phyloP scores from a whole-genome alignment of 2,888 invertebrate species.

The Drosophila macrospina region DNA sequence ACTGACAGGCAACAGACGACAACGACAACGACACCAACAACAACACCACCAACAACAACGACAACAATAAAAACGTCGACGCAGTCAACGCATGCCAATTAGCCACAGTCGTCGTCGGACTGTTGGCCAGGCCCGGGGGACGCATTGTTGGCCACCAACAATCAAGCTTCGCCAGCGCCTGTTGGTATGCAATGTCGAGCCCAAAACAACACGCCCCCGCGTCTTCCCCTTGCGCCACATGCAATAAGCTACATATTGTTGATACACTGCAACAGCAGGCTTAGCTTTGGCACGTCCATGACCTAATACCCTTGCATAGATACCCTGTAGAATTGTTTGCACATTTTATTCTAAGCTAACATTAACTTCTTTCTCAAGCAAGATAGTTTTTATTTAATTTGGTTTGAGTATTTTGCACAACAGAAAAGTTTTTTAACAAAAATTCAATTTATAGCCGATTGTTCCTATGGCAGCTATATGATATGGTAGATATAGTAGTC shows the following conservation, averaged over 20 bases:
- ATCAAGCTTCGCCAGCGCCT: slow-evolving; percentile 34
- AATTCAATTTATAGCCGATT: too few relatives aligned
- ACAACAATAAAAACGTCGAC: too few relatives aligned
- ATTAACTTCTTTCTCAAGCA: too few relatives aligned
- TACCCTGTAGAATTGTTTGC: too few relatives aligned
- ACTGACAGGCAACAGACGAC: slow-evolving; percentile 73
- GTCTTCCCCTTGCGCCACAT: background rate
- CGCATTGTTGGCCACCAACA: slow-evolving; percentile 1
- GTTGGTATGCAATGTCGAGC: slow-evolving; percentile 44
- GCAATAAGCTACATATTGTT: slow-evolving; percentile 4
- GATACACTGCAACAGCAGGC: background rate
- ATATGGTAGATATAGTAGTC: too few relatives aligned
- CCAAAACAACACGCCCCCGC: slow-evolving; percentile 6
- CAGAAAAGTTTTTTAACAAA: too few relatives aligned
- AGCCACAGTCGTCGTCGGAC: slow-evolving; percentile 44
- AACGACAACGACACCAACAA: slow-evolving; percentile 20
- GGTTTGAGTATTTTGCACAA: too few relatives aligned
- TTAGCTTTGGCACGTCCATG: too few relatives aligned
- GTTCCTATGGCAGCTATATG: too few relatives aligned
- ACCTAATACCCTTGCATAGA: too few relatives aligned
- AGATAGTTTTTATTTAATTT: too few relatives aligned
- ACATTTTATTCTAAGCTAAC: too few relatives aligned
- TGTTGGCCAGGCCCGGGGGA: slow-evolving; percentile 23
- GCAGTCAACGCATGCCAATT: slow-evolving; percentile 70
- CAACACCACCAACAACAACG: slow-evolving; percentile 28